Percentiles rank a stretch among this genome's conserved stretches.
Conservation (phyloP, 2,113 vertebrate genomes). For the Eudorcas thomsonii region DNA sequence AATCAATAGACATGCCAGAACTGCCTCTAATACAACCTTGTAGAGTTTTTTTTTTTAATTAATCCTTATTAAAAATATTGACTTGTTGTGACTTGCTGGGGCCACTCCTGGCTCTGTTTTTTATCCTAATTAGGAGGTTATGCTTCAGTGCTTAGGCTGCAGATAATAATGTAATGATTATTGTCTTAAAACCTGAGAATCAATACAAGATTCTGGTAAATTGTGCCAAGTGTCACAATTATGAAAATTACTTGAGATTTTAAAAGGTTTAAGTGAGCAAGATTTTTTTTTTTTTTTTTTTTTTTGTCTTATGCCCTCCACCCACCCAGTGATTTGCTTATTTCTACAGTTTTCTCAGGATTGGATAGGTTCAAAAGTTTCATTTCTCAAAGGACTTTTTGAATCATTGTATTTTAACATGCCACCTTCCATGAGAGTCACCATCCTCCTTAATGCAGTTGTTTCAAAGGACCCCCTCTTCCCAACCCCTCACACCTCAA, state of each 20-base stretch:
- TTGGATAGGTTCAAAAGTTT: neutral
- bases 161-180: constrained; percentile 87
- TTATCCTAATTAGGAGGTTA: constrained; percentile 87
- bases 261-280: constrained; percentile 65
- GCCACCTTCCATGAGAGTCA: neutral
- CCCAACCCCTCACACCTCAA: neutral
- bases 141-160: constrained; percentile 80
- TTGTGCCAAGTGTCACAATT: constrained; percentile 80
- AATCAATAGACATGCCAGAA: constrained; percentile 93
- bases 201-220: constrained; percentile 77
- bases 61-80: constrained; percentile 94
- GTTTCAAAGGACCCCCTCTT: neutral
- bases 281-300: constrained; percentile 54
- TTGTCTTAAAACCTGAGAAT: constrained; percentile 83
- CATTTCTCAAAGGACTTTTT: neutral
- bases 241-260: constrained; percentile 79
- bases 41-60: constrained; percentile 89
- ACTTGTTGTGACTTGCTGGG: constrained; percentile 85
- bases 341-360: neutral
- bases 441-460: neutral
- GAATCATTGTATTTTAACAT: neutral
- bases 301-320: neutral
- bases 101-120: constrained; percentile 80
- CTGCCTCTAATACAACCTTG: constrained; percentile 91
- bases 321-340: neutral